These are phyloP conservation scores for Spicauda simplicius DNA, from an alignment of 2,888 invertebrate species.

Conservation along the genomic window DNA sequence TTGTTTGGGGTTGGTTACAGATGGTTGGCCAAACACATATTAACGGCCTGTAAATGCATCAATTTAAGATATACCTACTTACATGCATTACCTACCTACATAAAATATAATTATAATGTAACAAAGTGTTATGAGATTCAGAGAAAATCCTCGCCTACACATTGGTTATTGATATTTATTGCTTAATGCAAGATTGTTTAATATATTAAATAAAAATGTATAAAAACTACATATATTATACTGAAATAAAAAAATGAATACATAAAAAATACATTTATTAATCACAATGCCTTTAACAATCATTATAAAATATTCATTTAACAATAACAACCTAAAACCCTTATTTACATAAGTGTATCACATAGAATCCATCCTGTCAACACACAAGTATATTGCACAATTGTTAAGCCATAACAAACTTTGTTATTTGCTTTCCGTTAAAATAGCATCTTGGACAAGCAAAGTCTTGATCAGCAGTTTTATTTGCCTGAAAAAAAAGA, in stretches of 20 bases:
- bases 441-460: conserved; percentile 88
- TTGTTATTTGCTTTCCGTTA: conserved; percentile 66
- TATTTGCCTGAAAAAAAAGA: conserved; percentile 85
- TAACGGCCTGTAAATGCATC: no score
- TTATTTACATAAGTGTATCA: not conserved
- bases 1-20: no score
- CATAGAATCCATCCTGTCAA: not conserved
- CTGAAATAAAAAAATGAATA: not conserved
- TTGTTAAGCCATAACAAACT: conserved; percentile 50
- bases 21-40: no score
- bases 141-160: not conserved
- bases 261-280: not conserved
- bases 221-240: not conserved
- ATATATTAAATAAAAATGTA: not conserved
- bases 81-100: no score
- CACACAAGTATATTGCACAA: no score
- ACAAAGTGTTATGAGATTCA: not conserved
- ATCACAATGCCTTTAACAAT: not conserved
- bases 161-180: not conserved
- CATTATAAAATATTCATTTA: not conserved
- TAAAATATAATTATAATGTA: not conserved
- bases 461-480: conserved; percentile 87
- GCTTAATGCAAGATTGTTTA: not conserved
- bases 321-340: not conserved
- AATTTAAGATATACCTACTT: no score